phyloP scores from a whole-genome alignment of 35 echinoderm and acorn worm species.

The Ophiothrix spiculata region DNA sequence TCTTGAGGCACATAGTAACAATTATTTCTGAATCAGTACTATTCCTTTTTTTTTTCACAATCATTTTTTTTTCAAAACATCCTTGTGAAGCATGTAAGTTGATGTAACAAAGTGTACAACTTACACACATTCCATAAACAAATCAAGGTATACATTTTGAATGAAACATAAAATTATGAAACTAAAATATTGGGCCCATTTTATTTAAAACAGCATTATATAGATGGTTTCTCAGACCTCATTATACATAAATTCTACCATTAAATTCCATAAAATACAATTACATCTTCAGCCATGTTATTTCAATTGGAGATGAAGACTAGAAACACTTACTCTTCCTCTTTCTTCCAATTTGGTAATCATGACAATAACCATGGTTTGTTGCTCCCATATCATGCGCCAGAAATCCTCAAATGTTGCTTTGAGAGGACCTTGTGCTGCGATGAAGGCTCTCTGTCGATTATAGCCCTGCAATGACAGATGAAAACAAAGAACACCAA shows the following conservation, averaged over 20 bases:
- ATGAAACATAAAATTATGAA: no score
- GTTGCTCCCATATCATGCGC: slow-evolving; percentile 98
- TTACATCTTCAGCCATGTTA: not conserved
- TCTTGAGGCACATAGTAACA: no score
- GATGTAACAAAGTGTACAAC: no score
- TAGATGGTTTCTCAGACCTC: no score
- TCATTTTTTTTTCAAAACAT: no score
- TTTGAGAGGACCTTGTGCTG: slow-evolving; percentile 87
- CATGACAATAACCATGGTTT: slow-evolving; percentile 86
- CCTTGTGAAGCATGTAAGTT: no score
- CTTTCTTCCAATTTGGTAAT: slow-evolving; percentile 96
- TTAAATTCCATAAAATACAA: no score
- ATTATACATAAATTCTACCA: not conserved
- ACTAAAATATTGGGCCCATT: not conserved
- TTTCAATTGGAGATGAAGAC: not conserved
- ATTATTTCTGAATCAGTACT: no score
- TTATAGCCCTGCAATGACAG: slow-evolving; percentile 70
- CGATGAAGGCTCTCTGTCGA: slow-evolving; percentile 80
- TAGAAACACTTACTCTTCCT: slow-evolving; percentile 67
- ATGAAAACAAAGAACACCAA: no score
- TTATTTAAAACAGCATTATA: not conserved
- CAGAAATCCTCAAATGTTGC: slow-evolving; percentile 95
- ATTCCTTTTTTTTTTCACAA: no score
- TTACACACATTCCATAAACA: no score
- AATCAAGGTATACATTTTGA: no score